phyloP scores from a whole-genome alignment of 2,113 vertebrate species.

The Phocoena phocoena region DNA sequence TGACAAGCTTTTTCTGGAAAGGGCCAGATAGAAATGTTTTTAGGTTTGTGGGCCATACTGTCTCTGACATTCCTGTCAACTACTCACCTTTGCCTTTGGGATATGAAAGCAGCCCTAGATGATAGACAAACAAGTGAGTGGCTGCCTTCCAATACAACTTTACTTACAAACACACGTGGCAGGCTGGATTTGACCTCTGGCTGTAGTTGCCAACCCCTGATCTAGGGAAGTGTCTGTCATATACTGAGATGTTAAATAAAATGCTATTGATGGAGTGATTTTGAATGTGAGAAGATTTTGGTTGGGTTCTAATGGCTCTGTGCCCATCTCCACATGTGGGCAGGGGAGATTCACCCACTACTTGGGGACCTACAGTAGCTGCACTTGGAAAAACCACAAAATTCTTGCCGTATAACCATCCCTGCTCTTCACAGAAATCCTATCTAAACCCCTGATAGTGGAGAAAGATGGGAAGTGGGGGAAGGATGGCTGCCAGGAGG shows the following conservation, averaged over 20 bases:
- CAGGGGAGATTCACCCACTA: not conserved
- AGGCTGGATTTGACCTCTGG: not conserved
- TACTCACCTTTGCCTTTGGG: not conserved
- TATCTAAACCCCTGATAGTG: not conserved
- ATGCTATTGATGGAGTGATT: not conserved
- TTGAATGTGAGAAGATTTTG: not conserved
- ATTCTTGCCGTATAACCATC: not conserved
- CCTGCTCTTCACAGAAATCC: slow-evolving; percentile 1
- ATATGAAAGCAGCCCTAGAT: not conserved
- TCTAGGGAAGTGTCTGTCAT: not conserved
- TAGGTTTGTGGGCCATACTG: not conserved
- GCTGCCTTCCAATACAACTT: not conserved
- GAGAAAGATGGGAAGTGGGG: not conserved
- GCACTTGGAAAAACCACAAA: not conserved
- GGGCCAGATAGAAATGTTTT: not conserved
- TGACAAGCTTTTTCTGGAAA: not conserved
- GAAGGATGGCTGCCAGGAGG: not conserved
- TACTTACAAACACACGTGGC: not conserved
- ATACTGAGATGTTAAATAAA: not conserved
- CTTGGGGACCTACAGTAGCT: not conserved
- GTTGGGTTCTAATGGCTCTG: not conserved
- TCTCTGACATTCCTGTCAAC: not conserved
- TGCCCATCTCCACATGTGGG: not conserved
- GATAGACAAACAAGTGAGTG: not conserved
- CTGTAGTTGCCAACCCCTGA: not conserved